Percentiles rank a stretch among this genome's conserved stretches.
Conservation (phyloP, 2,797 vertebrate genomes). For the Leptatherina wallacei region DNA sequence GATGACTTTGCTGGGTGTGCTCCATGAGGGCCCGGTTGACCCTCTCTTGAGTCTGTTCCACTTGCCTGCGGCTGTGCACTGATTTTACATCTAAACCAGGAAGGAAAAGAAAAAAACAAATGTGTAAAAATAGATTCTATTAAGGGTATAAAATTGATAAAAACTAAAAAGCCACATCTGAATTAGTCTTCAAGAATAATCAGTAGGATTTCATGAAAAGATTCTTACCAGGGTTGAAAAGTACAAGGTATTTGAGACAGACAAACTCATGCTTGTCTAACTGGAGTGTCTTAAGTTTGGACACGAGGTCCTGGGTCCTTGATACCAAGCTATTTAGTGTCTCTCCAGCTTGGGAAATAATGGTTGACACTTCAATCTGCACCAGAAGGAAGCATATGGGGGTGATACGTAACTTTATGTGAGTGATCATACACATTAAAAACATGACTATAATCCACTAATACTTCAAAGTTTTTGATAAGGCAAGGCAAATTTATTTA, state of each 20-base stretch:
- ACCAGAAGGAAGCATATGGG: slow-evolving; percentile 24
- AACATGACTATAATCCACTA: background rate
- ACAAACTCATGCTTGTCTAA: slow-evolving; percentile 85
- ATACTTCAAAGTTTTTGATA: too few species aligned
- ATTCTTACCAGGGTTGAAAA: slow-evolving; percentile 85
- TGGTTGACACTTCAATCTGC: slow-evolving; percentile 83
- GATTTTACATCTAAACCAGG: slow-evolving; percentile 81
- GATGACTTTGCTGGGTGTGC: slow-evolving; percentile 80
- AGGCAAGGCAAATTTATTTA: too few species aligned
- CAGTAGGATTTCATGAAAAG: background rate
- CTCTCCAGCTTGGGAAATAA: slow-evolving; percentile 83
- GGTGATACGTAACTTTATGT: background rate
- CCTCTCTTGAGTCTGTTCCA: slow-evolving; percentile 84
- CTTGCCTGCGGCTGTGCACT: slow-evolving; percentile 80
- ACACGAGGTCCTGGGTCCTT: slow-evolving; percentile 84
- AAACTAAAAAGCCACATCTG: background rate
- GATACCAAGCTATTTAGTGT: slow-evolving; percentile 81
- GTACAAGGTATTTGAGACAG: slow-evolving; percentile 86
- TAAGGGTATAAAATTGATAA: background rate
- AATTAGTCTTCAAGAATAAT: background rate
- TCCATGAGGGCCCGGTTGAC: slow-evolving; percentile 87
- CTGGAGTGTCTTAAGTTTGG: slow-evolving; percentile 83
- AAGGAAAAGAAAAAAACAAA: background rate
- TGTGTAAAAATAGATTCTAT: background rate
- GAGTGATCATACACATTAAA: background rate